These are phyloP conservation scores for Lucilia cuprina DNA, from an alignment of 1,140 invertebrate genomes.

Conservation along the genomic window DNA sequence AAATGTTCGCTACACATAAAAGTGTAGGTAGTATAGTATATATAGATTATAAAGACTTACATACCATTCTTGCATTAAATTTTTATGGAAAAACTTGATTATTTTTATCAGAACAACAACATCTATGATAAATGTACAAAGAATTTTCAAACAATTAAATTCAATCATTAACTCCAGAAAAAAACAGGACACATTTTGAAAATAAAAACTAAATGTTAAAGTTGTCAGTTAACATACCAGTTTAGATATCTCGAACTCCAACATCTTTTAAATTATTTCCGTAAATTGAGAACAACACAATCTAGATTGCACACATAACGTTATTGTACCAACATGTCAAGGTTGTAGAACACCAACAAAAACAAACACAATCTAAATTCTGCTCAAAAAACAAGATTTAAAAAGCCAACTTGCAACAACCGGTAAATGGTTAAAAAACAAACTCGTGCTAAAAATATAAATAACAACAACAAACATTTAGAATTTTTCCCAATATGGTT, in stretches of 20 bases:
- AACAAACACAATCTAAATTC: neutral
- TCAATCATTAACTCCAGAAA: too few relatives aligned
- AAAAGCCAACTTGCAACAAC: neutral
- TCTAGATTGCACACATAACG: neutral
- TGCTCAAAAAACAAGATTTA: neutral
- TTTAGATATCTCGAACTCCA: neutral
- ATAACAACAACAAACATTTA: neutral
- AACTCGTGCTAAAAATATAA: neutral
- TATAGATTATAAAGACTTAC: too few relatives aligned
- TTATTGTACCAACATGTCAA: neutral
- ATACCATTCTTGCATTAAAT: too few relatives aligned
- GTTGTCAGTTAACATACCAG: neutral
- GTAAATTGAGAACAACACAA: neutral
- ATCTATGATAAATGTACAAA: too few relatives aligned
- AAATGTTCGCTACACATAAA: too few relatives aligned
- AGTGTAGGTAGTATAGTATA: too few relatives aligned
- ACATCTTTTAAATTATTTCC: neutral
- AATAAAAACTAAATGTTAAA: neutral
- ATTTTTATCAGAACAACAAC: too few relatives aligned
- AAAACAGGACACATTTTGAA: too few relatives aligned
- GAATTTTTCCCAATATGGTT: neutral
- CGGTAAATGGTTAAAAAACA: neutral
- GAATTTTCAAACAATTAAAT: too few relatives aligned
- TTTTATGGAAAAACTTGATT: too few relatives aligned
- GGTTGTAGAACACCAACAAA: neutral